Evolutionary conservation across 2,888 invertebrate genomes (phyloP), one percentile per base, ranked within the genome.

Genomic region (Electrophaes corylata): DNA sequence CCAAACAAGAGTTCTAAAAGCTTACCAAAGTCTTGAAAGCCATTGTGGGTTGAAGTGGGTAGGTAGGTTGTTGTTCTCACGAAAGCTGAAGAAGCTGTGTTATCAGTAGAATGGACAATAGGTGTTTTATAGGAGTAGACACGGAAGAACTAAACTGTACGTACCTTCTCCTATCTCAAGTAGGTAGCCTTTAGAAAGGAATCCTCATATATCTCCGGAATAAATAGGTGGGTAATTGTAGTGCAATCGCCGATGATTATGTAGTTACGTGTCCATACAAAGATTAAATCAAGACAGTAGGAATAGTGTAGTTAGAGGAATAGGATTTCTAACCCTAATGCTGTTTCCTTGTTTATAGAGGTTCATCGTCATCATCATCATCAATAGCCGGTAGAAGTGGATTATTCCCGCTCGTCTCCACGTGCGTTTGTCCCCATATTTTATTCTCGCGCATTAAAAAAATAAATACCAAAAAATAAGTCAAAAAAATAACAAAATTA

Each of bases 71-170:
- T 67, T 67, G 71, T 66, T 44, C 44, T 45, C 16, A 55, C 72
- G 66, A 69, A 62, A 62, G 41, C 56, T 57, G 18, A 45, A 46
- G 70, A 65, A 70, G 71, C 56, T 82, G 61, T 86, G 83, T 78
- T 82, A 69, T 58, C 63, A 44, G 65, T 67, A 60, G 50, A 62
- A 62, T 62, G 64, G 57, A 58, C 49, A 63, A 59, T 62, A 55
- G 65, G 56, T 75, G 67, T 84, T 91, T 83, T 91, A 90, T 91
- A 91, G 74, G 67, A 64, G 75, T 65, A 71, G 72, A 81, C 67
- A 73, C 90, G 91, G 90, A 89, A 91, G 81, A 73, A 69, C 61
- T 66, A 67, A 65, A 66, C 14, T 4, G 33, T 19, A 43, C 18
- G 23, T 41, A 54, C 23, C 48, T 53, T 48, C 43, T 14, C 20